Conservation (phyloP, 2,888 invertebrate genomes). For the Caenorhabditis sulstoni region DNA sequence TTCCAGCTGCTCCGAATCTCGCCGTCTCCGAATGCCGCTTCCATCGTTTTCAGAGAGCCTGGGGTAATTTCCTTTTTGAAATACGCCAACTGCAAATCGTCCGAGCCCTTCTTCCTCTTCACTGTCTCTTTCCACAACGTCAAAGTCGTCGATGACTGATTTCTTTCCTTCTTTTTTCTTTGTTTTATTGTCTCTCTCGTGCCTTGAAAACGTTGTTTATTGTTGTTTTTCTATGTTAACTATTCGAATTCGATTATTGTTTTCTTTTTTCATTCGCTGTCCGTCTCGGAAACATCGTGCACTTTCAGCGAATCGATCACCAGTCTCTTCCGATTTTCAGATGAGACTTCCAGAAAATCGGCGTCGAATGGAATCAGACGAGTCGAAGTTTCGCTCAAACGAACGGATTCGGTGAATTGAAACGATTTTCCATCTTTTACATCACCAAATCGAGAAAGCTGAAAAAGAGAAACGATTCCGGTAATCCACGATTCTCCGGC, state of each 20-base stretch:
- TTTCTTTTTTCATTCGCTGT: not conserved
- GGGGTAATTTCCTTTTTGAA: conserved; percentile 77
- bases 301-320: conserved; percentile 43
- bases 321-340: conserved; percentile 17
- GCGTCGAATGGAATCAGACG: conserved; percentile 29
- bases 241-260: not conserved
- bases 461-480: not conserved
- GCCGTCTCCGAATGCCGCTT: conserved; percentile 67
- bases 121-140: conserved; percentile 64
- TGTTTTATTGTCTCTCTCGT: conserved; percentile 1
- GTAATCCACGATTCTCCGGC: too few relatives aligned
- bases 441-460: conserved; percentile 42
- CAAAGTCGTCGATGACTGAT: conserved; percentile 51
- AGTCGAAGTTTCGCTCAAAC: conserved; percentile 1
- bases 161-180: conserved; percentile 1
- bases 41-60: conserved; percentile 75
- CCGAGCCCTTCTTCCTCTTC: conserved; percentile 60
- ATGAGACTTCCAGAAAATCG: conserved; percentile 8
- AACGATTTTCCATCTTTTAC: conserved; percentile 27
- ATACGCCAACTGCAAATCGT: conserved; percentile 68
- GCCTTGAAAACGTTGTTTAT: not conserved
- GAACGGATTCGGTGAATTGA: conserved; percentile 40
- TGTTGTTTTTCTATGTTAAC: conserved; percentile 5
- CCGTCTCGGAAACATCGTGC: conserved; percentile 11
- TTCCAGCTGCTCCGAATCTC: conserved; percentile 70